Conservation (phyloP, 2,888 invertebrate genomes). For the Dasysyrphus albostriatus region DNA sequence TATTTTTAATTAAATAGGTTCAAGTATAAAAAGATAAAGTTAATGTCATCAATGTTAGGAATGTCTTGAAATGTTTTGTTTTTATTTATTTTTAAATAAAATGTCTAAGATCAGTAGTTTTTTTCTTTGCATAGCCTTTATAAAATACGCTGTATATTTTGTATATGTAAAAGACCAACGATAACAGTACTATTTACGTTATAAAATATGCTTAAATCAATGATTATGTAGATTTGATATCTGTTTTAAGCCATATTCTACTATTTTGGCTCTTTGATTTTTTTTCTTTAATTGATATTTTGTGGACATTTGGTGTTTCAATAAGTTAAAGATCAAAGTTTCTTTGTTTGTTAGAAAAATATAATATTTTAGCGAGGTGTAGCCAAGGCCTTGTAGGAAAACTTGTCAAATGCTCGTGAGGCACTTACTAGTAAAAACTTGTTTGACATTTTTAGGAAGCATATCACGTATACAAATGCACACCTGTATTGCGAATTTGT, state of each 20-base stretch:
- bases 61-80: conserved; percentile 29
- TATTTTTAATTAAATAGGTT: conserved; percentile 16
- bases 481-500: too few relatives aligned
- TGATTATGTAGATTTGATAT: conserved; percentile 64
- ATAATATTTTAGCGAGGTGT: too few relatives aligned
- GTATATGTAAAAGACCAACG: neutral
- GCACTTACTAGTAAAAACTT: too few relatives aligned
- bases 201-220: conserved; percentile 32
- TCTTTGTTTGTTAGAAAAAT: too few relatives aligned
- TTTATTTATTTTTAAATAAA: conserved; percentile 1
- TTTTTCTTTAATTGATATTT: neutral
- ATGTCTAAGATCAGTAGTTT: neutral
- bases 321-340: too few relatives aligned
- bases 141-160: neutral
- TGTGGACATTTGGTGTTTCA: neutral
- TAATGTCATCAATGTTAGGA: conserved; percentile 21
- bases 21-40: conserved; percentile 6
- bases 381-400: too few relatives aligned
- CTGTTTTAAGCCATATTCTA: conserved; percentile 14
- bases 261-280: neutral
- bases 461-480: too few relatives aligned
- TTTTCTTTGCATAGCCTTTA: neutral
- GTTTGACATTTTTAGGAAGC: too few relatives aligned
- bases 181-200: neutral
- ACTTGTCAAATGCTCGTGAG: too few relatives aligned